Evolutionary conservation across 2,888 invertebrate species (phyloP).

Genomic region (Chrysomela aeneicollis): DNA sequence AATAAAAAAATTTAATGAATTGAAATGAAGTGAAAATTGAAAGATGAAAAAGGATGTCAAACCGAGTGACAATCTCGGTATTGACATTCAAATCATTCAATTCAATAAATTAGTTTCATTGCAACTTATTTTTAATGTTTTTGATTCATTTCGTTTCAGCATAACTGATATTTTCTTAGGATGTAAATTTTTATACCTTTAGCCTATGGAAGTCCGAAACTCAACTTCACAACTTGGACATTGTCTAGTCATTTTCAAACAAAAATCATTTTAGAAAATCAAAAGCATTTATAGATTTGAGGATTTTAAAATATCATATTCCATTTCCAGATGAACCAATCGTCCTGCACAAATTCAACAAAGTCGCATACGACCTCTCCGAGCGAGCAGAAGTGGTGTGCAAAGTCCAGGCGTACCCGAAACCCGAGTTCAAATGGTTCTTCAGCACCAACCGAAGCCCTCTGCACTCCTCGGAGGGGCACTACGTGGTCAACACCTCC

Average conservation of each 20-base stretch:
- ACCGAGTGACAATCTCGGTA: too few species aligned
- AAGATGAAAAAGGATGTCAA: too few species aligned
- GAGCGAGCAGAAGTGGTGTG: constrained; percentile 89
- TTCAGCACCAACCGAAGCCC: constrained; percentile 79
- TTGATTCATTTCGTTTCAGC: too few species aligned
- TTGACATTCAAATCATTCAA: too few species aligned
- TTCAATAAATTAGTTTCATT: too few species aligned
- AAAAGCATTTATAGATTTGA: neutral
- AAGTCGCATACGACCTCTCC: constrained; percentile 85
- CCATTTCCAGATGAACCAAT: constrained; percentile 79
- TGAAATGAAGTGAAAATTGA: too few species aligned
- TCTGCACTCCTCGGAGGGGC: constrained; percentile 80
- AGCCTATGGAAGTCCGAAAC: too few species aligned
- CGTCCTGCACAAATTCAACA: constrained; percentile 82
- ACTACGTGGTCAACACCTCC: constrained; percentile 84
- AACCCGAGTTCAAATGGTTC: constrained; percentile 93
- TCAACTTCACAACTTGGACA: neutral
- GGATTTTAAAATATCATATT: neutral
- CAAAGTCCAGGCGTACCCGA: constrained; percentile 89
- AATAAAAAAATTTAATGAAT: too few species aligned
- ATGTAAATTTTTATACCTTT: too few species aligned
- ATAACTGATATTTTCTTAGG: too few species aligned
- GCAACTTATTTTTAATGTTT: too few species aligned
- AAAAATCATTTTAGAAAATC: neutral
- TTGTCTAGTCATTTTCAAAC: too few species aligned